Conservation (phyloP, 1,140 invertebrate genomes). For the Vollenhovia emeryi region DNA sequence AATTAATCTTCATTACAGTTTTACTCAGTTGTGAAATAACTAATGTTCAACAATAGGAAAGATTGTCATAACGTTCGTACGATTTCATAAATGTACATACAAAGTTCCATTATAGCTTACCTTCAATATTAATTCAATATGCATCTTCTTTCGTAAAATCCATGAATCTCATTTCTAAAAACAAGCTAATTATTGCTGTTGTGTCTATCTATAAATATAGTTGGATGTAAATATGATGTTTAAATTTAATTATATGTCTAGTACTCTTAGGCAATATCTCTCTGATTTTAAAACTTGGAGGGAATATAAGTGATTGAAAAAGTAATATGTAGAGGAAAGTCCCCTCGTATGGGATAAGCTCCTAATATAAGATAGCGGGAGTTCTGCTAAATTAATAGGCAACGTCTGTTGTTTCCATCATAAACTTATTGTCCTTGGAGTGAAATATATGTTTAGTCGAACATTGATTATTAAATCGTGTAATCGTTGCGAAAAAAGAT, state of each 20-base stretch:
- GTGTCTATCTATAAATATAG: not conserved
- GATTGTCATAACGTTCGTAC: not conserved
- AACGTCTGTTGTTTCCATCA: too few relatives aligned
- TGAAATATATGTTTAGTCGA: too few relatives aligned
- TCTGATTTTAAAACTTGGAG: not conserved
- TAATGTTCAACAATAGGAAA: not conserved
- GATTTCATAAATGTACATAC: conserved; percentile 13
- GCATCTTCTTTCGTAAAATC: not conserved
- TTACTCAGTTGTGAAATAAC: not conserved
- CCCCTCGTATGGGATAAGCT: too few relatives aligned
- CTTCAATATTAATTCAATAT: not conserved
- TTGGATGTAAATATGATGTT: not conserved
- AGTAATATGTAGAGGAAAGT: too few relatives aligned
- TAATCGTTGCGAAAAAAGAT: too few relatives aligned
- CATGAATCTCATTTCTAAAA: not conserved
- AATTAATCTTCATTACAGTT: not conserved
- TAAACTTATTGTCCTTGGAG: too few relatives aligned
- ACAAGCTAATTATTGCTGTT: not conserved
- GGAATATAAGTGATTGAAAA: not conserved
- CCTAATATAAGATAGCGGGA: too few relatives aligned
- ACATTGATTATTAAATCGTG: too few relatives aligned
- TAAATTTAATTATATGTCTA: not conserved
- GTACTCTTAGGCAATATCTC: not conserved
- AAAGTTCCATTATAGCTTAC: not conserved
- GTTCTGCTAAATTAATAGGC: too few relatives aligned